A percentile compares a stretch with the other conserved stretches of the same genome.
Conservation (phyloP, 2,113 vertebrate genomes). For the Toxostoma redivivum region DNA sequence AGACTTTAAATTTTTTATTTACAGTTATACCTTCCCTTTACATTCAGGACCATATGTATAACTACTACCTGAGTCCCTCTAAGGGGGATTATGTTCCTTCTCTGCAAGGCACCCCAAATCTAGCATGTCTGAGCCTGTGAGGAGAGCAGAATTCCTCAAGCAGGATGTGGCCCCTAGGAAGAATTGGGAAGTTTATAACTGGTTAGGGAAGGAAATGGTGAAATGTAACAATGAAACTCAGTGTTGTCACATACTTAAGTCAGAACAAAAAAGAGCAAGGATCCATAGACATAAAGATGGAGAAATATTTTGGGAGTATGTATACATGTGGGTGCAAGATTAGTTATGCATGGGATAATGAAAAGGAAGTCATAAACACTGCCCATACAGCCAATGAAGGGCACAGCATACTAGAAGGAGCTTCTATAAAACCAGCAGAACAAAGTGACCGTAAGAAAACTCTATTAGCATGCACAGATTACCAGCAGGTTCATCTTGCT, state of each 20-base stretch:
- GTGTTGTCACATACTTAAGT: not conserved
- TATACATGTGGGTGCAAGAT: not conserved
- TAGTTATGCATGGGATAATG: not conserved
- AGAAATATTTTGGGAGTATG: not conserved
- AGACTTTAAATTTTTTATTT: not conserved
- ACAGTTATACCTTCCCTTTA: not conserved
- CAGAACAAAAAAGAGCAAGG: not conserved
- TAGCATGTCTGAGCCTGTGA: not conserved
- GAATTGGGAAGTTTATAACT: not conserved
- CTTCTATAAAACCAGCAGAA: not conserved
- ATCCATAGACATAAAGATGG: not conserved
- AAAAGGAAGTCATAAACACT: slow-evolving; percentile 2
- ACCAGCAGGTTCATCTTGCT: slow-evolving; percentile 1
- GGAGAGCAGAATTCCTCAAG: not conserved
- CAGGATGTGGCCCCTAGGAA: not conserved
- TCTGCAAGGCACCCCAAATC: not conserved
- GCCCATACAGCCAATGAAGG: not conserved
- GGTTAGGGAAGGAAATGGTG: not conserved
- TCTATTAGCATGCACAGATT: not conserved
- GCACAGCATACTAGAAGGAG: not conserved
- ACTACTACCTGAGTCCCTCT: not conserved
- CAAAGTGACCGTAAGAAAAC: not conserved
- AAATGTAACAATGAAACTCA: not conserved
- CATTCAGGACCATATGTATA: not conserved
- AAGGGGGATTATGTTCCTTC: not conserved